Base-by-base conservation (phyloP, 2,113 vertebrate genomes). In the Scomber colias region DNA sequence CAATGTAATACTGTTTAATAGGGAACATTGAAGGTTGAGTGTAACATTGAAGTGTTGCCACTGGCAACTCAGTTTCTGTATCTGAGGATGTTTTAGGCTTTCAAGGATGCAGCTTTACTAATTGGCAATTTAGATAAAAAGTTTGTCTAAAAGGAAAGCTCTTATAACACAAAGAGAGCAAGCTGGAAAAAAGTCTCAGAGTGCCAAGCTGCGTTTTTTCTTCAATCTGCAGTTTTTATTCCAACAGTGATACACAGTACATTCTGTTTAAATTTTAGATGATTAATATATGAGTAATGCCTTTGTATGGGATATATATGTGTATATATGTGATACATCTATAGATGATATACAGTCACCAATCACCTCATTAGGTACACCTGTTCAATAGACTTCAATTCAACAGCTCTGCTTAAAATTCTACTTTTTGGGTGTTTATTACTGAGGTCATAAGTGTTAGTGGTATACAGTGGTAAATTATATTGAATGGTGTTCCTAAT, bases 81-180 rank as follows among this genome's bases (percentile, higher is more conserved):
- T 68, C n/a, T 31, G 27, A 64, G 67, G 40, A 49, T 4, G 56
- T 54, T 53, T 68, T 60, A 56, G 13, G 14, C 44, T 56, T 75
- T 75, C 49, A 70, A 75, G 59, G 51, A 59, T 59, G 66, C 62
- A 62, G 63, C 48, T n/a, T 60, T 67, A 54, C 56, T 59, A 40
- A 68, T 15, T 56, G 64, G 16, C 14, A 49, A n/a, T 80, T 69
- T 63, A 63, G 5, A 56, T 44, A 12, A 63, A 68, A 74, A 35
- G 1, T 31, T 68, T 30, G 49, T 81, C 10, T 55, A 11, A 62
- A 35, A 27, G 40, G 17, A 40, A 45, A 17, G 16, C 1, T 30
- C 8, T 11, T 4, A 30, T 15, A 50, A 11, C 63, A 49, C 14
- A 7, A 8, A 24, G 13, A 45, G 5, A 40, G 35, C 8, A 55